A percentile compares a stretch with the other conserved stretches of the same genome.
Conservation (phyloP, 2,888 invertebrate genomes). For the Ochropleura leucogaster region DNA sequence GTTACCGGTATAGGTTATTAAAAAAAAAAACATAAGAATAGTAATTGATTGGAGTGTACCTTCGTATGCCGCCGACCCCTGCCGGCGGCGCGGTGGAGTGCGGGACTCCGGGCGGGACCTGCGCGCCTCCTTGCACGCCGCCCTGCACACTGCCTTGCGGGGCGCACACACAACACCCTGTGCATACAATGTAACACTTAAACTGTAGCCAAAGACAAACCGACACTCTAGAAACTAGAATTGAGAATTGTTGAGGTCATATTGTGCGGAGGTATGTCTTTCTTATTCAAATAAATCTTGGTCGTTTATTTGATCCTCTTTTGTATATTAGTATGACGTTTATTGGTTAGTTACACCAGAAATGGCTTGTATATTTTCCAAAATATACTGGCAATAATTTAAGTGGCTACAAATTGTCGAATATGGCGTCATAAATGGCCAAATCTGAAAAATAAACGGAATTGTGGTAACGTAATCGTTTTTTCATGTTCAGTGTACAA, state of each 20-base stretch:
- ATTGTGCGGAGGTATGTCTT: not conserved
- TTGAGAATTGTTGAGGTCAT: not conserved
- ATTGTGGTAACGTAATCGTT: not conserved
- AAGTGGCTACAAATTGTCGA: not conserved
- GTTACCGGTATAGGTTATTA: conserved; percentile 32
- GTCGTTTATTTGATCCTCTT: not conserved
- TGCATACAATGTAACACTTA: conserved; percentile 66
- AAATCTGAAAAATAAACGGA: conserved; percentile 9
- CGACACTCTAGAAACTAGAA: conserved; percentile 21
- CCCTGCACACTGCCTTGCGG: conserved; percentile 91
- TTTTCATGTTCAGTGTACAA: conserved; percentile 8
- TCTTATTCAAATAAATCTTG: not conserved
- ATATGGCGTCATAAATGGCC: conserved; percentile 4
- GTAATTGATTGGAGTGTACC: conserved; percentile 73
- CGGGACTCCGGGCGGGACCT: conserved; percentile 88
- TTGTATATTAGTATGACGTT: conserved; percentile 27
- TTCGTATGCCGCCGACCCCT: conserved; percentile 91
- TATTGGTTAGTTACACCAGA: not conserved
- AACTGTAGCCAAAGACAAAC: conserved; percentile 46
- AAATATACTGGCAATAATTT: not conserved
- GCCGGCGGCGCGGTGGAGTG: conserved; percentile 89
- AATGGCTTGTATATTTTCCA: not conserved
- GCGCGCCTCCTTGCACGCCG: conserved; percentile 88
- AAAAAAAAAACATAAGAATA: conserved; percentile 26
- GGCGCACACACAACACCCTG: conserved; percentile 90